These are phyloP conservation scores for Meleagris gallopavo DNA, from an alignment of 2,113 vertebrate genomes.

Conservation along the genomic window DNA sequence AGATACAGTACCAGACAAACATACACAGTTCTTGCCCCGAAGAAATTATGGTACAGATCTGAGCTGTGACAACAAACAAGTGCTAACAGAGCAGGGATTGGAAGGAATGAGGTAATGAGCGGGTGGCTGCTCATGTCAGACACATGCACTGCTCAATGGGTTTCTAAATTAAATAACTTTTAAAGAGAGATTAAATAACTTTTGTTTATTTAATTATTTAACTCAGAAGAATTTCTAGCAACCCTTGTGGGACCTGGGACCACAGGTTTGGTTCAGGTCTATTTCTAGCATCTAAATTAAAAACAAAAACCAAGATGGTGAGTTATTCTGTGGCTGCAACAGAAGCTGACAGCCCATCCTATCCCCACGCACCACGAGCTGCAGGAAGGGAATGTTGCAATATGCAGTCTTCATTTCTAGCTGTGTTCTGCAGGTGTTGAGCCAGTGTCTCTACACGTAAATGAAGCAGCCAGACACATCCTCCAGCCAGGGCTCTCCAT, in stretches of 20 bases:
- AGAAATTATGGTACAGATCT: constrained; percentile 19
- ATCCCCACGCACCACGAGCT: background rate
- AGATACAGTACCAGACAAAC: constrained; percentile 44
- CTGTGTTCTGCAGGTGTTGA: constrained; percentile 45
- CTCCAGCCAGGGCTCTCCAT: background rate
- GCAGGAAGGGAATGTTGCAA: background rate
- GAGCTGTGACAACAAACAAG: constrained; percentile 54
- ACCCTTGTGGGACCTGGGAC: background rate
- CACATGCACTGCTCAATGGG: background rate
- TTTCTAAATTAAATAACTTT: too few species aligned
- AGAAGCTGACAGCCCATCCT: constrained; percentile 40
- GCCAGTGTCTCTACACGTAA: background rate
- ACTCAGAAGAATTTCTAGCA: background rate
- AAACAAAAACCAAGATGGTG: constrained; percentile 52
- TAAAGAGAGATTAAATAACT: too few species aligned
- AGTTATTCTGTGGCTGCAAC: constrained; percentile 14
- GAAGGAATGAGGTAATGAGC: background rate
- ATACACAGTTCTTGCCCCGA: constrained; percentile 22
- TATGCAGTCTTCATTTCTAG: background rate
- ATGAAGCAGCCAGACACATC: background rate
- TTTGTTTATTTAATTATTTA: constrained; percentile 55
- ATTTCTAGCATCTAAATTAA: constrained; percentile 34
- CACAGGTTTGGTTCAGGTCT: background rate
- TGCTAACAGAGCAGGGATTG: background rate
- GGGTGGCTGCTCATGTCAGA: background rate